Evolutionary conservation across 92 coral and sea anemone species (phyloP), one percentile per base, ranked within the genome.

Genomic region (Epizoanthus scotinus): DNA sequence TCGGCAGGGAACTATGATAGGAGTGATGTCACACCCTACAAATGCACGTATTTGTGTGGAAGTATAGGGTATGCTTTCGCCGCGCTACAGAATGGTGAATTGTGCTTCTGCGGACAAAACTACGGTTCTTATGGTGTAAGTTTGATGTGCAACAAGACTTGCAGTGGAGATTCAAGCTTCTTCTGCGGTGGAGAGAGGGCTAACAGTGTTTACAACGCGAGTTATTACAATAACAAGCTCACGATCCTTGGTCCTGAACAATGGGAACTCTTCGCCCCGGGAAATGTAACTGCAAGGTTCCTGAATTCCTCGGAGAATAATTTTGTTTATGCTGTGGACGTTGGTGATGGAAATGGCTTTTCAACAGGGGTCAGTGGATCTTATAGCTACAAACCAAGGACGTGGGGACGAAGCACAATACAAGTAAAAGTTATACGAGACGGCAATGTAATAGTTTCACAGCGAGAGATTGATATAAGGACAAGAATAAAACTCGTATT

Each of bases 1-100:
- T 90, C 93, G 5, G 93, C 97, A n/a, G 95, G 98, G 0, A 80
- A 90, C 75, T 95, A 92, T 65, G 79, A 89, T 24, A 79, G 77
- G 3, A 21, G 71, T 26, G 17, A 68, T 31, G 63, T 95, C 2
- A 79, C 79, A 5, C 98, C 98, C 8, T 79, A 77, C 71, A 60
- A 66, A 5, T 95, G 98, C 62, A 86, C 82, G 0, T 17, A 65
- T 24, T 71, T 85, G 21, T 95, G 98, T 64, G 92, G 95, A 14
- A 40, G 28, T 26, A 63, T 85, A 53, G 87, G 84, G 2, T 84
- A 78, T 61, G 67, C 80, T 12, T 88, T 86, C 79, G 91, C 98
- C 14, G 95, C 94, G 15, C 86, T 93, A 20, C 94, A 91, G 80
- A 89, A 90, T 60, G 98, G 97, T 17, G 61, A 69, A 18, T 19